phyloP scores from a whole-genome alignment of 1,140 invertebrate genomes.

The Procambarus clarkii region DNA sequence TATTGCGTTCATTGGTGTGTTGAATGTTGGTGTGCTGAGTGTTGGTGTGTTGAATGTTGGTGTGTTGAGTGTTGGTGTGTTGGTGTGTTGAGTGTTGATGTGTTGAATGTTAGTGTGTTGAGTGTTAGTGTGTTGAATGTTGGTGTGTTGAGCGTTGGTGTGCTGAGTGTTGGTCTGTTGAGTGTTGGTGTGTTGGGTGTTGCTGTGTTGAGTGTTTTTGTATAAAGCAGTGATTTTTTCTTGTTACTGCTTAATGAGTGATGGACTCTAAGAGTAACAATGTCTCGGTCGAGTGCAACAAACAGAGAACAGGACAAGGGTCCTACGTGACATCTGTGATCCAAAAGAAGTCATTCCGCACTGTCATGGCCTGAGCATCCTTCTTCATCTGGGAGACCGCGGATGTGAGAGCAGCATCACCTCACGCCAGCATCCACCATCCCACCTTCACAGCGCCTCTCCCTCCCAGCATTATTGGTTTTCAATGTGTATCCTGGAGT shows the following conservation, averaged over 20 bases:
- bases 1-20: background rate
- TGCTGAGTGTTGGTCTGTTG: no score
- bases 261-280: no score
- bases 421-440: background rate
- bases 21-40: background rate
- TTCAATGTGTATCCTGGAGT: slow-evolving; percentile 33
- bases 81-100: background rate
- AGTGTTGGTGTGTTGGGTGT: no score
- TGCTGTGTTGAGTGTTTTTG: no score
- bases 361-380: background rate
- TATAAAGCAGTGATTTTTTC: no score
- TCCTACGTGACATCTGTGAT: no score
- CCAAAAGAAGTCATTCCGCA: background rate
- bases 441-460: background rate
- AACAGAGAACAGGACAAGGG: no score
- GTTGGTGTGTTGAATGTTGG: background rate
- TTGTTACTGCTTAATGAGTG: no score
- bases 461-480: slow-evolving; percentile 30
- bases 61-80: background rate
- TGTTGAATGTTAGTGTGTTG: background rate
- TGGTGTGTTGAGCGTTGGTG: no score
- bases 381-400: background rate
- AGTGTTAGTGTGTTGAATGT: no score
- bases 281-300: no score
- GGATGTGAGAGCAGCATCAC: background rate